These are phyloP conservation scores for Berghia stephanieae DNA, from an alignment of 1,140 invertebrate species.

Conservation along the genomic window DNA sequence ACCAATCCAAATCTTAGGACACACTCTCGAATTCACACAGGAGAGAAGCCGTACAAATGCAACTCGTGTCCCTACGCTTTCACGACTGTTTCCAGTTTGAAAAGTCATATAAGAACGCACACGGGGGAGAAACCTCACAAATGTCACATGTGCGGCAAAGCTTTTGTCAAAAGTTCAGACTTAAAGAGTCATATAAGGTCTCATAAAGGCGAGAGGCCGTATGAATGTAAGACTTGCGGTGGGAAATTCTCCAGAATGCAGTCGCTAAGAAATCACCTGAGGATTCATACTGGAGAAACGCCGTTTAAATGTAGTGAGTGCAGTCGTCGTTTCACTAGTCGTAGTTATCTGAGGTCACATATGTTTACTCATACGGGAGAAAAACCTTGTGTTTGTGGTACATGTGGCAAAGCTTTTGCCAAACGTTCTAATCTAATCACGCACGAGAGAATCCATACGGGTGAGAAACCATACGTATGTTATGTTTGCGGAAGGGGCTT, in stretches of 20 bases:
- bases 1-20: neutral
- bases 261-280: neutral
- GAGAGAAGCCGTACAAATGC: neutral
- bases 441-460: constrained; percentile 8
- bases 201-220: neutral
- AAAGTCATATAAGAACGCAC: neutral
- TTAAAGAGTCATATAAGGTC: neutral
- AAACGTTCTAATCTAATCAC: neutral
- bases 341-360: neutral
- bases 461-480: constrained; percentile 16
- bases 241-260: neutral
- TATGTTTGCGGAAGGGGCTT: neutral
- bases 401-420: neutral
- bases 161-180: neutral
- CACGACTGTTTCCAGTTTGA: neutral
- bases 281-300: constrained; percentile 14
- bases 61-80: neutral
- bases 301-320: constrained; percentile 11
- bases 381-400: neutral
- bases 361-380: neutral
- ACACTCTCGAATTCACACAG: neutral
- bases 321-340: neutral
- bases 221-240: neutral
- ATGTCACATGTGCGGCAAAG: neutral
- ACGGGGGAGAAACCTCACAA: neutral